A percentile compares a stretch with the other conserved stretches of the same genome.
phyloP scores from a whole-genome alignment of 2,797 vertebrate genomes.

The Taenioides sp. region DNA sequence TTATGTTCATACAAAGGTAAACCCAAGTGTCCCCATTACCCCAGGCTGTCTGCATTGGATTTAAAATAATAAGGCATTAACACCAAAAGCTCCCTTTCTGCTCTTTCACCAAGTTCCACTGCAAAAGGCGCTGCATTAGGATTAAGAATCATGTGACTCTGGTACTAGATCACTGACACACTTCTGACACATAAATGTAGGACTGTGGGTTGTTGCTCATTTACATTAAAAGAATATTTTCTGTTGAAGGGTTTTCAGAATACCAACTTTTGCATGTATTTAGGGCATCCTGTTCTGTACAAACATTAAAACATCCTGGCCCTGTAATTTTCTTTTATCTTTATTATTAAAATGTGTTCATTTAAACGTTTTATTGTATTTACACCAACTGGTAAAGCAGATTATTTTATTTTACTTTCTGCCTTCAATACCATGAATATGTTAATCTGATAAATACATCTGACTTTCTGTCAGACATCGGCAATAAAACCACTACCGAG shows the following conservation, averaged over 20 bases:
- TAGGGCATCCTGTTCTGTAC: no score
- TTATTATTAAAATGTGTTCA: no score
- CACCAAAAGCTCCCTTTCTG: constrained; percentile 33
- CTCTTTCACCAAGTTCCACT: constrained; percentile 34
- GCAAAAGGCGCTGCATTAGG: constrained; percentile 18
- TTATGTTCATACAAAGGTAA: constrained; percentile 14
- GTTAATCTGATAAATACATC: no score
- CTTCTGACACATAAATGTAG: background rate
- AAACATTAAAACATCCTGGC: no score
- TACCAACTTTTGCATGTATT: no score
- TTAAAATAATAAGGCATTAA: constrained; percentile 54
- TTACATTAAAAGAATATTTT: no score
- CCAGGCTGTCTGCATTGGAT: constrained; percentile 30
- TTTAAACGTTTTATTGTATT: no score
- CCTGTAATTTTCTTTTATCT: no score
- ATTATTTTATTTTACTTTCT: no score
- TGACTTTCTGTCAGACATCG: background rate
- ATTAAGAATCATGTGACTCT: constrained; percentile 54
- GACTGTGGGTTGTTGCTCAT: background rate
- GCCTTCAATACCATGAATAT: no score
- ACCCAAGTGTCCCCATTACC: constrained; percentile 10
- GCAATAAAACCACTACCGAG: background rate
- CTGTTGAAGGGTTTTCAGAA: no score
- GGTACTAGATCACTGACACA: constrained; percentile 9
- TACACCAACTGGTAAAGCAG: no score